Evolutionary conservation across 37 sponge, comb jelly and placozoan species (phyloP), one percentile per base, ranked within the genome.

Genomic region (Mnemiopsis leidyi): DNA sequence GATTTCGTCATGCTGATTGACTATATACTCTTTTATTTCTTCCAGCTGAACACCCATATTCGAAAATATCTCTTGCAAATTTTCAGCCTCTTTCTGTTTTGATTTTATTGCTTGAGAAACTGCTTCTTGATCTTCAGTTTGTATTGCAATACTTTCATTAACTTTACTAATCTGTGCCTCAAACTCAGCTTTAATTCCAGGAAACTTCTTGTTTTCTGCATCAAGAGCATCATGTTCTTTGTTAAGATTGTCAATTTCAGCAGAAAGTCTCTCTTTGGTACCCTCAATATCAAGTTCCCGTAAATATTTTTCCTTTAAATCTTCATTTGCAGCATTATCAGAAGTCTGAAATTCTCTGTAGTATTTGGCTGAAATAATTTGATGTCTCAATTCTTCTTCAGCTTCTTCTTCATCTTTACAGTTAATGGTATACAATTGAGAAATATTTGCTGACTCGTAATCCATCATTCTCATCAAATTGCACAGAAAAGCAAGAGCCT

Each of bases 381-480:
- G 40, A 37, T 85, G 90, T 0, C 36, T 85, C 21, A 85, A 33
- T 39, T 85, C 90, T 37, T 85, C 61, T 2, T 85, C 90, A 28
- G 90, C 90, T 29, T 85, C 61, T 85, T 85, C 90, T 25, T 85
- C 90, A 21, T 38, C 79, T 32, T 77, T 85, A 23, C 24, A 23
- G 25, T 38, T 85, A 1, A 85, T 23, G 9, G 48, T 39, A 23
- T 40, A 85, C 48, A 85, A 0, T 33, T 85, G 48, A 25, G 38
- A 36, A 5, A 85, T 39, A 26, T 85, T 13, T 85, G 32, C 40
- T 25, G 9, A 1, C 90, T 85, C 90, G 61, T 85, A 85, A 35
- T 28, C 61, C 28, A 39, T 85, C 61, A 40, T 38, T 25, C 48
- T n/a, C n/a, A 33, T 32, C 0, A 39, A 39, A 13, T 40, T 26